Conservation (phyloP, 2,888 invertebrate species). For the Empis livida region DNA sequence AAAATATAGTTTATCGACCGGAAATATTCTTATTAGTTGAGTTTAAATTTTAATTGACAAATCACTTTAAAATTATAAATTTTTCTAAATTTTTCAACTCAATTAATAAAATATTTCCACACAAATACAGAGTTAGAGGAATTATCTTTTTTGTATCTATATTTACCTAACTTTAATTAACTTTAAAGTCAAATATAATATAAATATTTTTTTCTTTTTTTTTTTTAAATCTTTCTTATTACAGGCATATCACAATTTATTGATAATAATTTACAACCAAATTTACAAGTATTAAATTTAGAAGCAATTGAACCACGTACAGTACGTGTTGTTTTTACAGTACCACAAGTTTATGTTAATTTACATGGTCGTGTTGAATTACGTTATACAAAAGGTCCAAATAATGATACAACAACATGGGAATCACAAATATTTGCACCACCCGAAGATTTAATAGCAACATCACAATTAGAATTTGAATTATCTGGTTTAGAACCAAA, state of each 20-base stretch:
- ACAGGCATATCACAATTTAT: background rate
- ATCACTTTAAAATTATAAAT: too few relatives aligned
- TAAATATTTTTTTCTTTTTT: too few relatives aligned
- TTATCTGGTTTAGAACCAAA: constrained; percentile 62
- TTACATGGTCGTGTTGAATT: constrained; percentile 77
- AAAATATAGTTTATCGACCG: too few relatives aligned
- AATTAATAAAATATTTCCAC: too few relatives aligned
- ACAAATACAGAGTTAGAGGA: too few relatives aligned
- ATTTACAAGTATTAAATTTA: constrained; percentile 44
- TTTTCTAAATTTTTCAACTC: too few relatives aligned
- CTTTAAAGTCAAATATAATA: too few relatives aligned
- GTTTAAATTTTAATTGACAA: too few relatives aligned
- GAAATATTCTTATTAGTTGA: too few relatives aligned
- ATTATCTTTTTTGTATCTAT: too few relatives aligned
- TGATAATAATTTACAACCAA: constrained; percentile 14
- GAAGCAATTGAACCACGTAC: constrained; percentile 68
- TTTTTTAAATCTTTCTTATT: background rate
- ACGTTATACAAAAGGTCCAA: constrained; percentile 66
- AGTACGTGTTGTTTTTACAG: constrained; percentile 67
- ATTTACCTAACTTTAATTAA: too few relatives aligned
- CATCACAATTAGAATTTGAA: constrained; percentile 74
- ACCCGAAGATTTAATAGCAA: constrained; percentile 72
- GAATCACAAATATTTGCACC: constrained; percentile 76
- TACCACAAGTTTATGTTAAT: constrained; percentile 71
- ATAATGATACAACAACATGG: constrained; percentile 61